Base-by-base conservation (phyloP, 2,113 vertebrate species). In the Gallinago media region DNA sequence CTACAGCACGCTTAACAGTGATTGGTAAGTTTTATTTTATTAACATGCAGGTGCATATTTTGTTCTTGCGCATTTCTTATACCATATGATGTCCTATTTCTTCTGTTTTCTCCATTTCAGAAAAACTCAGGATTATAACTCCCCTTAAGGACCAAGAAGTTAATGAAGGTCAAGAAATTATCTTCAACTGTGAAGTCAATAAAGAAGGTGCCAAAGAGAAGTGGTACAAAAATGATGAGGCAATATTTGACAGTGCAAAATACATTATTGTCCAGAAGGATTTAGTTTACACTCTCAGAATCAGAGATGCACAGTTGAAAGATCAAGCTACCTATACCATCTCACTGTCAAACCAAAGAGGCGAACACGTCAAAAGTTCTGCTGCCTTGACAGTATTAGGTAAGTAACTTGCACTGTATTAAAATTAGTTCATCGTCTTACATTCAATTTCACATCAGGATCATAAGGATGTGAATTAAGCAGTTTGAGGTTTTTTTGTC, bases 151-250 rank as follows among this genome's bases (percentile, higher is more conserved):
- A 99, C 96, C 98, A 98, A 13, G 97, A 98, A 68, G 98, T 98
- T 92, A 99, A 98, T 92, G 99, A 99, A 87, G 99, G 99, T 96
- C 97, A 98, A 92, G 99, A 99, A 97, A 98, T 98, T 36, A 97
- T 99, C 75, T 99, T 99, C 86, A 99, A 99, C 97, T 99, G 99
- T 73, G 99, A 99, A 98, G 98, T 99, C 34, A 99, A 99, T 96
- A 98, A 98, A 4, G 99, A 99, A 95, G 99, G 99, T 94, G 99
- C 98, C 19, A 99, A 99, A 96, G 99, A 99, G 85, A 99, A 99
- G 92, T 99, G 99, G 99, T 98, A 99, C 95, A 99, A 99, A 98
- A 98, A 99, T 72, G 98, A 98, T 6, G 99, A 99, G 93, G 98
- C 98, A 27, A 98, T 99, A 92, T 99, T 99, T 92, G 99, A 99